A percentile compares a stretch with the other conserved stretches of the same genome.
Conservation (phyloP, 2,888 invertebrate species). For the Scotopteryx bipunctaria region DNA sequence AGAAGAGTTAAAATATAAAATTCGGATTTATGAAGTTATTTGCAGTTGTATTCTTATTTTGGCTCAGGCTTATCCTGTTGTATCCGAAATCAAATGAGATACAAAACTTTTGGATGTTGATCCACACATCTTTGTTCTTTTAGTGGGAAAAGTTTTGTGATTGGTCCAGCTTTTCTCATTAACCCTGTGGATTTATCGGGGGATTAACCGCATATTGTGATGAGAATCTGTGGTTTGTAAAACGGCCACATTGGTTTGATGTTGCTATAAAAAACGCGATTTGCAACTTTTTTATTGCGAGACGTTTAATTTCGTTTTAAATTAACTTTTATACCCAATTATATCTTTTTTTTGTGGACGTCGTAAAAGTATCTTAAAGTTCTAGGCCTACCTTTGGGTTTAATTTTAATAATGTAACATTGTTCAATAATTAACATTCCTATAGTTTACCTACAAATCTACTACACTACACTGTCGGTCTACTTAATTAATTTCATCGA, state of each 20-base stretch:
- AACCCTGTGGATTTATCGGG: constrained; percentile 33
- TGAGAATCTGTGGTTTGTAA: constrained; percentile 22
- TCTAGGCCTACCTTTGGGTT: neutral
- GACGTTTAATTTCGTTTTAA: constrained; percentile 7
- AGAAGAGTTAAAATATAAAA: too few relatives aligned
- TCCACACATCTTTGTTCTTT: neutral
- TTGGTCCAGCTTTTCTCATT: constrained; percentile 8
- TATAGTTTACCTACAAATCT: too few relatives aligned
- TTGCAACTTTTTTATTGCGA: constrained; percentile 12
- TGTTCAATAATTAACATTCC: neutral
- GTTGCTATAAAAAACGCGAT: constrained; percentile 12
- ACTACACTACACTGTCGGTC: too few relatives aligned
- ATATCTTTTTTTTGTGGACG: neutral
- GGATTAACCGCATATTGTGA: constrained; percentile 29
- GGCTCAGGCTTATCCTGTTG: too few relatives aligned
- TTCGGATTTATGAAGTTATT: too few relatives aligned
- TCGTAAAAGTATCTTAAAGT: neutral
- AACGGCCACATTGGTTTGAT: constrained; percentile 16
- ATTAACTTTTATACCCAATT: constrained; percentile 6
- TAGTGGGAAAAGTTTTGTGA: neutral
- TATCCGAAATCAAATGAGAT: too few relatives aligned
- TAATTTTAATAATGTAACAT: neutral
- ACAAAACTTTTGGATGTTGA: neutral
- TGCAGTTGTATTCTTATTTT: too few relatives aligned
- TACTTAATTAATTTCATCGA: too few relatives aligned